Base-by-base conservation (phyloP, 2,113 vertebrate species). In the Xiphophorus maculatus region DNA sequence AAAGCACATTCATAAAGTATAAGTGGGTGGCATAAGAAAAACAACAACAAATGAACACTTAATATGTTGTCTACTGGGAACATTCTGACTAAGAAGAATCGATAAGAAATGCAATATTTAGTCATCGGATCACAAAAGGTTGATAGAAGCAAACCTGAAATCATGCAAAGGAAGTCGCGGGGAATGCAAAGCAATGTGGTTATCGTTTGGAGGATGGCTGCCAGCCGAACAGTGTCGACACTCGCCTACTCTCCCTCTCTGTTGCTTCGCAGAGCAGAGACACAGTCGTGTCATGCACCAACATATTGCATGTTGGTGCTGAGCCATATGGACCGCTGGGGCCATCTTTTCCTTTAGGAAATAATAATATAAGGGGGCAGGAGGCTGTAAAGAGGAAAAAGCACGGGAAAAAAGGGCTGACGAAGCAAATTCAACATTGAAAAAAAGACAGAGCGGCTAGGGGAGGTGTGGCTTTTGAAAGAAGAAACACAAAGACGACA, bases 201-300 rank as follows among this genome's bases (percentile, higher is more conserved):
- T 86, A 84, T 79, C 66, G 63, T 67, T 54, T 35, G 64, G 79
- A 5, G 54, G 62, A 74, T 10, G 66, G 75, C 79, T 74, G 69
- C 71, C 54, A 77, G 86, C 83, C 86, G 72, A 79, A 71, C 63
- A 70, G 66, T 63, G 68, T 66, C 81, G 82, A 79, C 58, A 63
- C 79, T 86, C n/a, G 14, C 62, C 66, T 40, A 10, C 63, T 77
- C 63, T 77, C 67, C 11, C 69, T 77, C 70, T 79, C 66, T 44
- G 72, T 70, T n/a, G 29, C 72, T 69, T 81, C 37, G 84, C 79
- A 74, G 71, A 66, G 63, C 51, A 63, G 73, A 28, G 66, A 80
- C 76, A 79, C 85, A 89, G 81, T 89, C 75, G 82, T 84, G 88
- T 87, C 82, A 81, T 70, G 80, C 83, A 87, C 81, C 83, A 77